Evolutionary conservation across 2,888 invertebrate species (phyloP), one percentile per base, ranked within the genome.

Genomic region (Drosophila multiciliata): DNA sequence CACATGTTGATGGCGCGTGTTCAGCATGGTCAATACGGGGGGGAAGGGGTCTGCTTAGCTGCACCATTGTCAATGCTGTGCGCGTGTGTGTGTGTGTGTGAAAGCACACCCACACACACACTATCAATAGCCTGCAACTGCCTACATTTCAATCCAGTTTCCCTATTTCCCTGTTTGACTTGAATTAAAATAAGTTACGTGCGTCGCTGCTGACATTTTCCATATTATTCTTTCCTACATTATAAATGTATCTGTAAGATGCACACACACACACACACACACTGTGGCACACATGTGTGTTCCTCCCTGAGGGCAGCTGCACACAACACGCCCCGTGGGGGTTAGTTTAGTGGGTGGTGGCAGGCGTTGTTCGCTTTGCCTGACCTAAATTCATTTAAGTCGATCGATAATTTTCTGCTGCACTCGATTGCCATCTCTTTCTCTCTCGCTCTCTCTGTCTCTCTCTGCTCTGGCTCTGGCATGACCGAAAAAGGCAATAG

Each of bases 311-410:
- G 50, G 61, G 49, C 57, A 40, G 62, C 53, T 55, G 61, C 36
- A 48, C 48, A 63, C 58, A 57, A 38, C 64, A 50, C 66, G 65
- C 50, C 64, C 40, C 52, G 32, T 6, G 32, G 54, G 45, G 57
- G 45, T 45, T 53, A 20, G 40, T 32, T 64, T 57, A n/a, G 12
- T 20, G 55, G 38, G 55, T 17, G n/a, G 17, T n/a, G 59, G 38
- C 9, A 32, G 55, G 35, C 48, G 36, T 57, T 58, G 65, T 49
- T 29, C 40, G 40, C 67, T 67, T 73, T 73, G 61, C 49, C 66
- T 90, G 87, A 87, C 87, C 87, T 77, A 87, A 90, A 87, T 90
- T 83, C 89, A 88, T 90, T 87, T 87, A 83, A 89, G 81, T 89
- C 87, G 87, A 87, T 87, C 87, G 87, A 87, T 87, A 88, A 83